Evolutionary conservation across 2,888 invertebrate genomes (phyloP).

Genomic region (Marasmarcha lunaedactyla): DNA sequence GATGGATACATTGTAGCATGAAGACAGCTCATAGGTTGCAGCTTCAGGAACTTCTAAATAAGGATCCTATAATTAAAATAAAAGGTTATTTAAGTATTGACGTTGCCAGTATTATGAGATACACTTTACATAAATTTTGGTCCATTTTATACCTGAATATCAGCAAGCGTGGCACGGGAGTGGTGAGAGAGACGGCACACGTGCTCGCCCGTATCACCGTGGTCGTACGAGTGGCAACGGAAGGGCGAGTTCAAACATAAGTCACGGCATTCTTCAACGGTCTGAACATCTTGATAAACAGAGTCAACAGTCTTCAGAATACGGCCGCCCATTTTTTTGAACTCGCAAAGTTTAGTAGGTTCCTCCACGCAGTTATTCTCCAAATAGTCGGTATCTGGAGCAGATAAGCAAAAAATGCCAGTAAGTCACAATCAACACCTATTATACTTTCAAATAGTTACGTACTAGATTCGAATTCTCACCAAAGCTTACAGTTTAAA

Average conservation of each 20-base stretch:
- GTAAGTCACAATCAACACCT: not conserved
- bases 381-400: conserved; percentile 79
- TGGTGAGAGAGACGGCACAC: conserved; percentile 94
- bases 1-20: conserved; percentile 94
- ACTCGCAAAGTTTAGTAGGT: conserved; percentile 94
- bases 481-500: too few species aligned
- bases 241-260: conserved; percentile 90
- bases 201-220: conserved; percentile 92
- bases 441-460: too few species aligned
- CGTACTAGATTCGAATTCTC: too few species aligned
- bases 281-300: conserved; percentile 90
- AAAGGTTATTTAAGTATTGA: conserved; percentile 2
- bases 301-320: conserved; percentile 95
- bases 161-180: conserved; percentile 87
- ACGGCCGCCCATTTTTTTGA: conserved; percentile 88
- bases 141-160: conserved; percentile 77
- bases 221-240: conserved; percentile 93
- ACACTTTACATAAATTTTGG: not conserved
- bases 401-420: conserved; percentile 3
- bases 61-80: conserved; percentile 74
- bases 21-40: conserved; percentile 90
- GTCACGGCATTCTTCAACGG: conserved; percentile 89
- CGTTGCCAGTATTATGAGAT: not conserved
- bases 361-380: conserved; percentile 95
- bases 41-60: conserved; percentile 92